Evolutionary conservation across 2,113 vertebrate genomes (phyloP), one percentile per base, ranked within the genome.

Genomic region (Silurus glanis): DNA sequence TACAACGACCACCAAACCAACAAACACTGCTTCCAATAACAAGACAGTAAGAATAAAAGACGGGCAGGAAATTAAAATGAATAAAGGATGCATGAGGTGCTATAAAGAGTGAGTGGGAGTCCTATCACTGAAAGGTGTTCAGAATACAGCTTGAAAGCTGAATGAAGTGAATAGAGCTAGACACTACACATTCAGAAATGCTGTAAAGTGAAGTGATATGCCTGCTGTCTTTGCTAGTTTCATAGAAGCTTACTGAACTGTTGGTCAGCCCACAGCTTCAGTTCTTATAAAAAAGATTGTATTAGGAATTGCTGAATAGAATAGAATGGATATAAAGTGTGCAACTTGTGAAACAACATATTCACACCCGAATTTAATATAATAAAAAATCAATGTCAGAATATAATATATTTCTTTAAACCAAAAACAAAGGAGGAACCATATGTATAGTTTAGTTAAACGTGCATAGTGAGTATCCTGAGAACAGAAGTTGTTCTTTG

Each of bases 1-100:
- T 53, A 62, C 72, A 61, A 9, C 49, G 45, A 49, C 37, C 37
- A 37, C 37, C 37, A 86, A 58, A 49, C 72, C 66, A 82, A 87
- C 72, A 79, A 78, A 66, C 58, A 66, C 25, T 69, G 53, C 53
- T 51, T 62, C 25, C 62, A 51, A 58, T 75, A 67, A 49, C 55
- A 79, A 84, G n/a, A 9, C 49, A n/a, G 83, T 62, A 55, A 82
- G 10, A 58, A 72, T 74, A 78, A 71, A 86, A 87, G 87, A 67
- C 23, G 82, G 56, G 37, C 28, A 79, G 28, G 47, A 80, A 49
- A 91, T 91, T 91, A 92, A 92, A 92, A 94, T 94, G 93, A 93
- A 93, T 94, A 90, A 91, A 95, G 94, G 94, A 94, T 91, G 93
- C 90, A 91, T 91, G 93, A 93, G 93, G 93, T 87, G 80, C 85